A percentile compares a stretch with the other conserved stretches of the same genome.
phyloP scores from a whole-genome alignment of 1,140 invertebrate genomes.

The Trypoxylus dichotomus region DNA sequence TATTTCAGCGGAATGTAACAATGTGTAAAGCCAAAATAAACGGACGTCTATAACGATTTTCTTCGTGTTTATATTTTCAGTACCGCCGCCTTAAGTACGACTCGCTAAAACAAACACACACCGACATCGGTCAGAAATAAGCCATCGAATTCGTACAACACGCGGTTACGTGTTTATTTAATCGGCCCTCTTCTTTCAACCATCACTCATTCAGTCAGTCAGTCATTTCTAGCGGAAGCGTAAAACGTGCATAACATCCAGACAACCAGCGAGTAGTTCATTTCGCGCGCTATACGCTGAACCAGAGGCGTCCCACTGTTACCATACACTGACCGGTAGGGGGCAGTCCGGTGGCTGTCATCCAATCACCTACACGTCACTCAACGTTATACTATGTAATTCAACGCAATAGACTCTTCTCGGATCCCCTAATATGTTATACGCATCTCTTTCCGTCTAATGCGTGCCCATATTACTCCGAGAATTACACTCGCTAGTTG shows the following conservation, averaged over 20 bases:
- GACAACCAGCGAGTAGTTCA: background rate
- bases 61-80: background rate
- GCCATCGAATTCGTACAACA: background rate
- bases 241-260: background rate
- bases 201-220: background rate
- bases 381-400: background rate
- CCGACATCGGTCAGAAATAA: background rate
- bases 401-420: background rate
- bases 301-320: background rate
- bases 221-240: background rate
- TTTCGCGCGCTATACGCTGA: background rate
- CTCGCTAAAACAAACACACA: background rate
- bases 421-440: background rate
- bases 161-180: background rate
- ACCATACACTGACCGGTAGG: background rate
- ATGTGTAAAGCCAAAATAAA: background rate
- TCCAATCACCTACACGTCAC: background rate
- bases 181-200: background rate
- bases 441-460: background rate
- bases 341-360: background rate
- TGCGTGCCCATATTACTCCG: background rate
- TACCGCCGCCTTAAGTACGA: background rate
- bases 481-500: background rate
- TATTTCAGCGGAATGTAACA: background rate
- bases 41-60: background rate